Conservation (phyloP, 2,797 vertebrate genomes). For the Ibycter americanus region DNA sequence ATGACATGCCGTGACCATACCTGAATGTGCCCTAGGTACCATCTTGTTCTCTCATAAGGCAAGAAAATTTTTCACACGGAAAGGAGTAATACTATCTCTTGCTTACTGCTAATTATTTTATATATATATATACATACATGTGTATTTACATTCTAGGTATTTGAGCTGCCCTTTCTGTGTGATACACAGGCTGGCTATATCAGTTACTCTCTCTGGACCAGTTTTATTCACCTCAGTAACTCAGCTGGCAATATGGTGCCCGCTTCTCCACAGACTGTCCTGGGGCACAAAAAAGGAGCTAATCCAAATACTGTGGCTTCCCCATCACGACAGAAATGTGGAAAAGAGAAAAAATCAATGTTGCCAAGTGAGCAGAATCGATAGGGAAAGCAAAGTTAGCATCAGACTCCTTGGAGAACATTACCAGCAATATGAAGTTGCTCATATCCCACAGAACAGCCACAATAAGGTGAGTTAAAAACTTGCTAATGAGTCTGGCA, state of each 20-base stretch:
- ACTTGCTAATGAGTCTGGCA: not conserved
- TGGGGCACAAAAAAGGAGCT: not conserved
- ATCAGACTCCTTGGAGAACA: not conserved
- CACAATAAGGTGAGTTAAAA: not conserved
- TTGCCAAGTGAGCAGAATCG: not conserved
- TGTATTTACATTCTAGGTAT: not conserved
- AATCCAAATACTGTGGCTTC: not conserved
- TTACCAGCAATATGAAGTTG: not conserved
- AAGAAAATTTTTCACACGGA: not conserved
- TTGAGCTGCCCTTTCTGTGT: not conserved
- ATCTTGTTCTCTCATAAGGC: not conserved
- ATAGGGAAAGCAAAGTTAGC: not conserved
- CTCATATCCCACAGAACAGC: not conserved
- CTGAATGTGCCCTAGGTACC: not conserved
- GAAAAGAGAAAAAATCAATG: not conserved
- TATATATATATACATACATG: too few relatives aligned
- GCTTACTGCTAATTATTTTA: not conserved
- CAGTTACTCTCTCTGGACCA: not conserved
- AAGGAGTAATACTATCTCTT: not conserved
- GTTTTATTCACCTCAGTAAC: not conserved
- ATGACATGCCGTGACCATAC: not conserved
- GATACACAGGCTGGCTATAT: accelerated
- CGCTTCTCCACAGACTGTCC: not conserved
- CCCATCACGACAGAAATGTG: not conserved
- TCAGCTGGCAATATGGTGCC: not conserved